Base-by-base conservation (phyloP, 2,888 invertebrate species). In the Cephus spinipes region DNA sequence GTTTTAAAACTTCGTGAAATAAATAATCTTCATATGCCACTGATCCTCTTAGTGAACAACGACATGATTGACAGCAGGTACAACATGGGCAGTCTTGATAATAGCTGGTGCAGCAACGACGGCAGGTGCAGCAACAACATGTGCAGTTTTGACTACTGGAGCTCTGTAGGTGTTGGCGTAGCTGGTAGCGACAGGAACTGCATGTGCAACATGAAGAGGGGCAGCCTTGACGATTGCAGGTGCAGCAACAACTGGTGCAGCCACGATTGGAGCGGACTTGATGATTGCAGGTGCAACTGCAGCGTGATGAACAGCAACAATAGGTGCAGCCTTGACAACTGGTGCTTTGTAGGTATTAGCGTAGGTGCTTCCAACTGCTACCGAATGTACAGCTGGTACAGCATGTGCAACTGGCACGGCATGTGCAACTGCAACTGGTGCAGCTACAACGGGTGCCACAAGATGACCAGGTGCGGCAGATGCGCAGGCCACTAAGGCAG, bases 121-220 rank as follows among this genome's bases (percentile, higher is more conserved):
- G 68, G 92, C 76, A 11, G 86, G 84, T 34, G 86, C 92, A 34
- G 83, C 81, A 23, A 79, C 91, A 68, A 75, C 69, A 74, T 78
- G 80, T 31, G 79, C 91, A 91, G 83, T 83, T 79, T 84, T 83
- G 76, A 85, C 81, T 15, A 83, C 73, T 32, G 81, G 79, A 89
- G 94, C 93, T 91, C 93, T 93, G 91, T 94, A 93, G 82, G 93
- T 92, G 92, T 94, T 94, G 84, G 94, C 93, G 87, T 94, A 94
- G 77, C 94, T 94, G 83, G 94, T 94, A 11, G 82, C 82, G 69
- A 81, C 40, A 36, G 81, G 81, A n/a, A 75, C 76, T n/a, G 76
- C 55, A 76, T 73, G 78, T 11, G 76, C 76, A 1, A 79, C 75
- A 12, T 77, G 40, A 68, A 77, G 36, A 30, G 81, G 83, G 23